Percentiles rank a stretch among this genome's conserved stretches.
Evolutionary conservation across 2,888 invertebrate genomes (phyloP).

Genomic region (Eupithecia subfuscata): DNA sequence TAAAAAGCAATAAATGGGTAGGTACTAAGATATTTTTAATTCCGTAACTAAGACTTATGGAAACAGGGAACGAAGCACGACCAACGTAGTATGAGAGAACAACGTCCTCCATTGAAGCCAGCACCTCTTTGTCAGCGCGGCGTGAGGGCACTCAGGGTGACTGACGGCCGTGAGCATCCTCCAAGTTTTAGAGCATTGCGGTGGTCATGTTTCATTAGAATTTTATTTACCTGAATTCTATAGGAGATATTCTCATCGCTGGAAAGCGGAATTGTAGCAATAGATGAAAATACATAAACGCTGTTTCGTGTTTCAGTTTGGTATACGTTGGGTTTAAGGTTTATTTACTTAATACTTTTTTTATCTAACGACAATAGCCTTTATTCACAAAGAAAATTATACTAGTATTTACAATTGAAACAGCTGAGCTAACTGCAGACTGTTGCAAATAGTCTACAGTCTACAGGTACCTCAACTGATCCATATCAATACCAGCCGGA

Average conservation of each 20-base stretch:
- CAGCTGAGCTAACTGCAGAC: too few relatives aligned
- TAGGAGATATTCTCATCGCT: neutral
- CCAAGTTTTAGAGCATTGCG: slow-evolving; percentile 16
- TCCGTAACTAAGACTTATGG: neutral
- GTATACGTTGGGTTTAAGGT: too few relatives aligned
- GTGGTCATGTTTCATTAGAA: slow-evolving; percentile 38
- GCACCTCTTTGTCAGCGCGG: slow-evolving; percentile 43
- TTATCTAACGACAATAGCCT: too few relatives aligned
- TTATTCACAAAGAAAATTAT: too few relatives aligned
- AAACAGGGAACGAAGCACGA: neutral
- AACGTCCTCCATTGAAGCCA: slow-evolving; percentile 5
- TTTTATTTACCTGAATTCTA: neutral
- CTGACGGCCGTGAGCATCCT: slow-evolving; percentile 38
- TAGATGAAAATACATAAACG: neutral
- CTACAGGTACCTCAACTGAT: too few relatives aligned
- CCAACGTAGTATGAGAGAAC: neutral
- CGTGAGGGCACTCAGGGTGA: slow-evolving; percentile 40
- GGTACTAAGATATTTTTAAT: neutral
- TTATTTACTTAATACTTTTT: too few relatives aligned
- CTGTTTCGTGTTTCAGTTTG: too few relatives aligned
- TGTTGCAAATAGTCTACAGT: too few relatives aligned
- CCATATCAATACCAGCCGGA: too few relatives aligned
- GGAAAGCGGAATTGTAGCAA: neutral
- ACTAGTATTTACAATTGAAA: too few relatives aligned
- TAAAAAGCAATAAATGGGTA: neutral